phyloP scores from a whole-genome alignment of 2,888 invertebrate genomes.

The Ligdia adustata region DNA sequence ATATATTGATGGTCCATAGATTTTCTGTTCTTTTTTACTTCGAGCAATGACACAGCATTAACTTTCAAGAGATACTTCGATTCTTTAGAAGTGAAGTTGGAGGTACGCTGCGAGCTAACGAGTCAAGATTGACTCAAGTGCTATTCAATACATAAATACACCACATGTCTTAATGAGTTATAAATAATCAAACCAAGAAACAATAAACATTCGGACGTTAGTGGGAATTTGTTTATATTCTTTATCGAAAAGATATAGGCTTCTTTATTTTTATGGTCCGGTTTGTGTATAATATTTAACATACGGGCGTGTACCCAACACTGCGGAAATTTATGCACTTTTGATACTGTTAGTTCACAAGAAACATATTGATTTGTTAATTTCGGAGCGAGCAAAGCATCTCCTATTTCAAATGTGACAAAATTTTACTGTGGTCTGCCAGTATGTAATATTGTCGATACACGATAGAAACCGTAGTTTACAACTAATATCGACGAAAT shows the following conservation, averaged over 20 bases:
- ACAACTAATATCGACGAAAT: no score
- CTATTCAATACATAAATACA: slow-evolving; percentile 65
- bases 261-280: slow-evolving; percentile 6
- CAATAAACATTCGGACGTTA: slow-evolving; percentile 40
- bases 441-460: no score
- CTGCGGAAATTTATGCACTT: no score
- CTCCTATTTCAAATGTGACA: no score
- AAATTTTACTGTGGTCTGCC: no score
- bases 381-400: no score
- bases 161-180: slow-evolving; percentile 55
- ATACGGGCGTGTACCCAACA: background rate
- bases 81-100: slow-evolving; percentile 73
- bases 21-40: slow-evolving; percentile 53
- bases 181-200: slow-evolving; percentile 50
- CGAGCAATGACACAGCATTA: slow-evolving; percentile 78
- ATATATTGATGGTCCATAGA: slow-evolving; percentile 35
- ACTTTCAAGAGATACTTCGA: slow-evolving; percentile 77
- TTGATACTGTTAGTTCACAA: no score
- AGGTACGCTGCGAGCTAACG: slow-evolving; percentile 63
- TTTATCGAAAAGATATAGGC: slow-evolving; percentile 1
- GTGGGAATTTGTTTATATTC: slow-evolving; percentile 12
- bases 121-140: slow-evolving; percentile 73
- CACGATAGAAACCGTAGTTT: no score
- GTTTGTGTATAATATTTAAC: background rate
- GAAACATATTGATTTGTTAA: no score